These are phyloP conservation scores for Craterocephalus amniculus DNA, from an alignment of 2,797 vertebrate genomes.

Conservation along the genomic window DNA sequence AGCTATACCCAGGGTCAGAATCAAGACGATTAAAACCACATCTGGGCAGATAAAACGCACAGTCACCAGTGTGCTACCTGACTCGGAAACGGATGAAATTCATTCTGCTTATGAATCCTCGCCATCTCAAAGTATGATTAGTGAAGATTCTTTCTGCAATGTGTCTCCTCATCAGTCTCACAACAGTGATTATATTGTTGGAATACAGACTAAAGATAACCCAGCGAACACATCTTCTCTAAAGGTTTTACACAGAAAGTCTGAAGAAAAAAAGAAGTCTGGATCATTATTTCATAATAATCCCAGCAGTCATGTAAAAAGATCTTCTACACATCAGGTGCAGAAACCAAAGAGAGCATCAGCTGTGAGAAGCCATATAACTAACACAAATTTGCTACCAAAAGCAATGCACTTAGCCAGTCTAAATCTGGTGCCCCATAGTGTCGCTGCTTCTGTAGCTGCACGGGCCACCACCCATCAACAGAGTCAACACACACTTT, in stretches of 20 bases:
- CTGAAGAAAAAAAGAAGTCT: slow-evolving; percentile 64
- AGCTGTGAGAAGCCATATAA: slow-evolving; percentile 41
- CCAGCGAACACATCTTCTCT: slow-evolving; percentile 40
- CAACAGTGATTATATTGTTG: slow-evolving; percentile 64
- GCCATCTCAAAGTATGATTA: slow-evolving; percentile 79
- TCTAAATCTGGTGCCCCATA: slow-evolving; percentile 96
- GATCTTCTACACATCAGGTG: slow-evolving; percentile 61
- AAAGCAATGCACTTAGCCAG: slow-evolving; percentile 98
- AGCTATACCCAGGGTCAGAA: slow-evolving; percentile 95
- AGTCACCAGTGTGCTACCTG: slow-evolving; percentile 92
- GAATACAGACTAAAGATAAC: slow-evolving; percentile 58
- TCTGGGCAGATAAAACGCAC: slow-evolving; percentile 96
- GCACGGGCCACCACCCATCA: slow-evolving; percentile 84
- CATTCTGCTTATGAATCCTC: slow-evolving; percentile 90
- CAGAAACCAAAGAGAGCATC: slow-evolving; percentile 77
- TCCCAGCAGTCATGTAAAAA: slow-evolving; percentile 64
- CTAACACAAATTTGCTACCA: slow-evolving; percentile 87
- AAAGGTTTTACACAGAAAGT: slow-evolving; percentile 67
- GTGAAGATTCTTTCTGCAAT: slow-evolving; percentile 83
- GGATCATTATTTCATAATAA: slow-evolving; percentile 68
- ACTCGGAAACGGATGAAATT: slow-evolving; percentile 90
- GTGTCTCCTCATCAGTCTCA: slow-evolving; percentile 70
- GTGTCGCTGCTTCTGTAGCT: slow-evolving; percentile 90
- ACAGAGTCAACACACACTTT: slow-evolving; percentile 80
- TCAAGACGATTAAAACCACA: slow-evolving; percentile 97